Base-by-base conservation (phyloP, 2,113 vertebrate species). In the Calyptomena viridis region DNA sequence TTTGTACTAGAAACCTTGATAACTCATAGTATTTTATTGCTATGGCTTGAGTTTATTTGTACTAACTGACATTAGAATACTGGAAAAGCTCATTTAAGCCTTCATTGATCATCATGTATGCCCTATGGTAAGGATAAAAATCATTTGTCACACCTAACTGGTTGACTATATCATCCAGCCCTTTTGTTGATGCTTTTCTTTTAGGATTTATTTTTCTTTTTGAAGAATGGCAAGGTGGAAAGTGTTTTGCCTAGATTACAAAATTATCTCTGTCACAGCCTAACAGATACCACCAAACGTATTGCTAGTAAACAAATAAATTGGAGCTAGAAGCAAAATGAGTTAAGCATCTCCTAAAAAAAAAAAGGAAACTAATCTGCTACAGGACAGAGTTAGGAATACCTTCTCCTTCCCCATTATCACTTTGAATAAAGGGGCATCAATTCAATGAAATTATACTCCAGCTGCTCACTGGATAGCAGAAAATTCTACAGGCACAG, bases 171-270 rank as follows among this genome's bases (percentile, higher is more conserved):
- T 53, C 12, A 66, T 66, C 13, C 31, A 74, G 18, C 3, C 17
- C 52, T 68, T 80, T 73, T 73, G 37, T 35, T 76, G 5, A 63
- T n/a, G 1, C 11, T 37, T 74, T 74, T 66, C 44, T 14, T 85
- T 75, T 37, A n/a, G 21, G 2, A 2, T 30, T 74, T 37, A 19
- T 46, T 46, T 28, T 8, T 68, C 37, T 11, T 20, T 6, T 5
- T 4, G 4, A 9, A 39, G 53, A 67, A 69, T 25, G 9, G 4
- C 0, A 9, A 8, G 13, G 3, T 1, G 1, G 5, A 4, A 52
- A n/a, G 3, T 7, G n/a, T 64, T 89, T 87, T 82, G 8, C 39
- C 82, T 27, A 30, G 18, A 19, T 78, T 72, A 56, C n/a, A 52
- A 56, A 91, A 63, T 72, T 67, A 63, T 85, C 35, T 73, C 25